Percentiles rank a stretch among this genome's conserved stretches.
These are phyloP conservation scores for Apistogramma diplotaenia DNA, from an alignment of 2,113 vertebrate genomes.

Conservation along the genomic window DNA sequence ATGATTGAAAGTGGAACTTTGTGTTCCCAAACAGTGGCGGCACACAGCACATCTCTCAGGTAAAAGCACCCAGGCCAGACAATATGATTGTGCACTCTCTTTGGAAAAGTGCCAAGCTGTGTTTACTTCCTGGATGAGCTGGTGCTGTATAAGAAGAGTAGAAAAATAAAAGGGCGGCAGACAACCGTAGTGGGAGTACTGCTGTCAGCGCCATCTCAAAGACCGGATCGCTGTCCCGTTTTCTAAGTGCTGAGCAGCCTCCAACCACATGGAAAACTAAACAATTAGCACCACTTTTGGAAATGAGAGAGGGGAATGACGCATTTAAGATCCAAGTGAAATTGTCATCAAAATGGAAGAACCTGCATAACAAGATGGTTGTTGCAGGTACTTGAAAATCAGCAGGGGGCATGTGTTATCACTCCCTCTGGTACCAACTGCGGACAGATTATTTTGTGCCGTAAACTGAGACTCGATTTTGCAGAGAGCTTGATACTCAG, in stretches of 20 bases:
- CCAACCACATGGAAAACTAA: background rate
- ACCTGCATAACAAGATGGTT: background rate
- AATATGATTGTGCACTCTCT: background rate
- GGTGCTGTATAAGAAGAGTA: background rate
- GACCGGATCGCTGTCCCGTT: background rate
- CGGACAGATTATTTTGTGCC: background rate
- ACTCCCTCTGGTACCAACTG: background rate
- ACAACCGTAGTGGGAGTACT: background rate
- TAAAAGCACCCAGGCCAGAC: background rate
- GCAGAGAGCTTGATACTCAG: background rate
- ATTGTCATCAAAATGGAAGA: background rate
- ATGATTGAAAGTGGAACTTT: background rate
- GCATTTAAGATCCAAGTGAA: too few species aligned
- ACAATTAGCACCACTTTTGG: too few species aligned
- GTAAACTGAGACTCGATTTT: background rate
- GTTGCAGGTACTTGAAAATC: background rate
- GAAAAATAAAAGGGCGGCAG: background rate
- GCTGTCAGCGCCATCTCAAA: background rate
- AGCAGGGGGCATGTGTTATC: background rate
- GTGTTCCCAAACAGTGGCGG: background rate
- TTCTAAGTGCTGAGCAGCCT: background rate
- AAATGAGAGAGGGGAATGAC: too few species aligned
- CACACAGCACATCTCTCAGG: background rate
- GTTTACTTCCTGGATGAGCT: background rate
- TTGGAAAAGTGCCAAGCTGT: conserved; percentile 7